Conservation (phyloP, 2,888 invertebrate species). For the Tupiocoris notatus region DNA sequence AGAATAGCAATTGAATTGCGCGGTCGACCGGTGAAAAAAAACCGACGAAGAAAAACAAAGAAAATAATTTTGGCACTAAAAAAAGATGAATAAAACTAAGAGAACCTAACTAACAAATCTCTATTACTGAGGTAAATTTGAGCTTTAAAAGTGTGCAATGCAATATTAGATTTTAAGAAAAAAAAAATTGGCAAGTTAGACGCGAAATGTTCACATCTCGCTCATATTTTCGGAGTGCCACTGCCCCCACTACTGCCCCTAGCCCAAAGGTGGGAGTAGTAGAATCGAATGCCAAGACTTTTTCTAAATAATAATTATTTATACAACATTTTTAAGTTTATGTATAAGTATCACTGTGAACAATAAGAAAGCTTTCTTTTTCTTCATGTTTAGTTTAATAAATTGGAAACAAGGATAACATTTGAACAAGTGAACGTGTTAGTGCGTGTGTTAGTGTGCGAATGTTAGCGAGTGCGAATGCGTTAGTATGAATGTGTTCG, state of each 20-base stretch:
- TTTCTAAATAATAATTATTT: slow-evolving; percentile 20
- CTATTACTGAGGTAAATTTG: too few relatives aligned
- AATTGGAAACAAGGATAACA: slow-evolving; percentile 46
- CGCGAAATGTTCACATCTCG: too few relatives aligned
- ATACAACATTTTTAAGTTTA: slow-evolving; percentile 14
- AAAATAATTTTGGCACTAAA: too few relatives aligned
- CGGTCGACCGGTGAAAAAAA: slow-evolving; percentile 7
- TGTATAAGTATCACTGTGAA: slow-evolving; percentile 31
- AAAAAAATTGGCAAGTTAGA: slow-evolving; percentile 2
- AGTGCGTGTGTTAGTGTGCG: slow-evolving; percentile 7
- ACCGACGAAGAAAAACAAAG: slow-evolving; percentile 16
- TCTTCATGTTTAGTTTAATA: slow-evolving; percentile 23
- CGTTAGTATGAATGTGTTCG: slow-evolving; percentile 39
- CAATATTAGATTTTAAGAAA: slow-evolving; percentile 12
- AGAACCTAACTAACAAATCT: too few relatives aligned
- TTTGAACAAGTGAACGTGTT: slow-evolving; percentile 42
- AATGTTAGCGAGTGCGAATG: slow-evolving; percentile 12
- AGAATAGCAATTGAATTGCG: too few relatives aligned
- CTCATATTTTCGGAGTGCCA: slow-evolving; percentile 28
- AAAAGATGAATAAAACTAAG: too few relatives aligned
- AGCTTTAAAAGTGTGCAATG: slow-evolving; percentile 29
- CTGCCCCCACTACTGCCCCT: slow-evolving; percentile 12
- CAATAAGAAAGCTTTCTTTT: slow-evolving; percentile 34
- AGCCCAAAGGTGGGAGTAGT: slow-evolving; percentile 15
- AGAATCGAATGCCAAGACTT: slow-evolving; percentile 39